Conservation (phyloP, 2,113 vertebrate genomes). For the Merops nubicus region DNA sequence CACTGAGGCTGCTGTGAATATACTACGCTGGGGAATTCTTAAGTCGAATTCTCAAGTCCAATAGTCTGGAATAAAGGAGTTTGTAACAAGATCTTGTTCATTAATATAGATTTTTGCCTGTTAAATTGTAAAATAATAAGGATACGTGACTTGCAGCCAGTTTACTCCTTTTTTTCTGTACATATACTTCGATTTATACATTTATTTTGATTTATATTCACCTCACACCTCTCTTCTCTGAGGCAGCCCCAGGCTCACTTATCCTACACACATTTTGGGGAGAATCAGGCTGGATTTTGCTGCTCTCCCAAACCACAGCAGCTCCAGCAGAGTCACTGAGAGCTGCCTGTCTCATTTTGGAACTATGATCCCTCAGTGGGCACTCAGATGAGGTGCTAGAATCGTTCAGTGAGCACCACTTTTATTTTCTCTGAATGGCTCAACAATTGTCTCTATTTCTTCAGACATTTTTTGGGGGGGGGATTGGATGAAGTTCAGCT, state of each 20-base stretch:
- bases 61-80: neutral
- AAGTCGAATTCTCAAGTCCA: no score
- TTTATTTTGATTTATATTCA: no score
- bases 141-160: neutral
- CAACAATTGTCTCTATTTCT: neutral
- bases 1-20: neutral
- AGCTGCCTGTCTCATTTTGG: neutral
- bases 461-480: neutral
- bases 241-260: neutral
- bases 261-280: neutral
- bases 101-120: neutral
- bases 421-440: neutral
- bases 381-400: neutral
- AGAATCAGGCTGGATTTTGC: neutral
- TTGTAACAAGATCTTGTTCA: neutral
- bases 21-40: neutral
- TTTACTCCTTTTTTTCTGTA: neutral
- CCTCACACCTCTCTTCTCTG: neutral
- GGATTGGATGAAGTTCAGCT: conserved; percentile 40
- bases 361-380: neutral
- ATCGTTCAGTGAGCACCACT: neutral
- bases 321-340: neutral
- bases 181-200: neutral
- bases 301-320: neutral
- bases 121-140: neutral